Evolutionary conservation across 2,888 invertebrate genomes (phyloP).

Genomic region (Hemistola chrysoprasaria): DNA sequence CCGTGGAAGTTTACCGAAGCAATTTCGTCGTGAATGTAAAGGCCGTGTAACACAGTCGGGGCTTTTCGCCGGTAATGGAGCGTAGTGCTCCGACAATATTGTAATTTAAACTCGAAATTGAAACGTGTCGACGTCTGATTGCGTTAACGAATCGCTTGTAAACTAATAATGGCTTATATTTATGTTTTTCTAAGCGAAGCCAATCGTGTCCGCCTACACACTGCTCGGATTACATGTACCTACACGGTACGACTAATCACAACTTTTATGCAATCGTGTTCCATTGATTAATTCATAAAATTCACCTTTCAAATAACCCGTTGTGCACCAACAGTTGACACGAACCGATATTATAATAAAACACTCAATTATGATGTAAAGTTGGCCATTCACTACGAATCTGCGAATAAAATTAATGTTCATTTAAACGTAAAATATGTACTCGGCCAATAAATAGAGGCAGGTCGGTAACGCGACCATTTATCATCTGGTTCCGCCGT

Average conservation of each 20-base stretch:
- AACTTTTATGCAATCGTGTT: conserved; percentile 20
- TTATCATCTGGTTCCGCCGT: conserved; percentile 69
- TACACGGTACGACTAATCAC: conserved; percentile 15
- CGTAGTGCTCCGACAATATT: conserved; percentile 36
- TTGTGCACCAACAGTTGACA: conserved; percentile 42
- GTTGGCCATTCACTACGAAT: conserved; percentile 71
- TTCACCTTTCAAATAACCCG: conserved; percentile 38
- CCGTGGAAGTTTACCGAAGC: conserved; percentile 31
- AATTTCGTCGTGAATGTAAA: conserved; percentile 31
- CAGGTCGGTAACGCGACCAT: conserved; percentile 61
- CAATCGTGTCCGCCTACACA: conserved; percentile 20
- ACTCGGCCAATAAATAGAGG: conserved; percentile 70
- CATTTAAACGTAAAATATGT: conserved; percentile 75
- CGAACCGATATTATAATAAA: conserved; percentile 59
- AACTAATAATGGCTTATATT: conserved; percentile 22
- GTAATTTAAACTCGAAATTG: conserved; percentile 40
- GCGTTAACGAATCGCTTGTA: conserved; percentile 29
- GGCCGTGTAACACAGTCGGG: conserved; percentile 28
- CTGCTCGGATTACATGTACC: conserved; percentile 5
- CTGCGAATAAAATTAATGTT: conserved; percentile 77
- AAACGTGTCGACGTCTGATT: conserved; percentile 34
- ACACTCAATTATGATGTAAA: conserved; percentile 77
- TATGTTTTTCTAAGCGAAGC: conserved; percentile 16
- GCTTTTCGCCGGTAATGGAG: conserved; percentile 39
- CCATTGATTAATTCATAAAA: conserved; percentile 34